Evolutionary conservation across 2,888 invertebrate genomes (phyloP), one percentile per base, ranked within the genome.

Genomic region (Tortrix viridana): DNA sequence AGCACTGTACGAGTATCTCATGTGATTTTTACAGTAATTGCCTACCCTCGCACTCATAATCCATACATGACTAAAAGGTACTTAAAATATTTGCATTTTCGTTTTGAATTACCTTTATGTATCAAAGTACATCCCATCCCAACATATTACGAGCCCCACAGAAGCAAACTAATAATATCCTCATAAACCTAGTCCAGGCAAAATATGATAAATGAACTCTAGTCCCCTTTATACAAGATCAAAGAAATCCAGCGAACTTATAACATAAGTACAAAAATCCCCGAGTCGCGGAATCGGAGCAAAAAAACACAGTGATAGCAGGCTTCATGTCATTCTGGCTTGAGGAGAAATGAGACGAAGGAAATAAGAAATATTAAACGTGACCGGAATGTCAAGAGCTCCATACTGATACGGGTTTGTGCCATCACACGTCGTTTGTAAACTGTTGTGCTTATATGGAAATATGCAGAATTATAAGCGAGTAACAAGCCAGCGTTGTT

Each of bases 351-450:
- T 89, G 89, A 89, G 84, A 85, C 88, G 84, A 86, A 89, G 82
- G 83, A 88, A 89, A 90, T 89, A 90, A 89, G 90, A 90, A 90
- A 90, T 89, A 89, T 88, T 87, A 86, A 84, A 90, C 91, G 90
- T 91, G 90, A 89, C 89, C 81, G 55, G 87, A 87, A 87, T 85
- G 77, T 80, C 75, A 84, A 86, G 81, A 79, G 73, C 73, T 86
- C 83, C 84, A 86, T 87, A 82, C 82, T 79, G 76, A 77, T 74
- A 80, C 77, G 79, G 75, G 76, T 71, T 74, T 76, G 75, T 71
- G 73, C 76, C 79, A 77, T 78, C 77, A 78, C 78, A 82, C 81
- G 79, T 76, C 77, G 71, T 76, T 81, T 83, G 80, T 82, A 82
- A 82, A 79, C 81, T 84, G 76, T 80, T 73, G 77, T 76, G 78